Base-by-base conservation (phyloP, 2,888 invertebrate genomes). In the Sesia apiformis region DNA sequence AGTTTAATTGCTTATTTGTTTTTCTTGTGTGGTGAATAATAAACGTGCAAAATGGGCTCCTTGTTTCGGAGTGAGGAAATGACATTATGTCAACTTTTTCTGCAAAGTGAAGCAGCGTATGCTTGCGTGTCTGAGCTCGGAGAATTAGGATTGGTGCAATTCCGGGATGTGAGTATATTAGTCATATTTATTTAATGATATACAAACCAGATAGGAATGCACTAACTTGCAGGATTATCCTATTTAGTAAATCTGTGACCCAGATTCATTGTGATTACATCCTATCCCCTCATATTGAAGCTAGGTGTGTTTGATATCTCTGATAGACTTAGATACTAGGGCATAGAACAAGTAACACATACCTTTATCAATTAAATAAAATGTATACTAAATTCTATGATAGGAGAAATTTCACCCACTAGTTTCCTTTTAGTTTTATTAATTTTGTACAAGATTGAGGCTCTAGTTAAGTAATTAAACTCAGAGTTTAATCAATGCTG, bases 81-180 rank as follows among this genome's bases (percentile, higher is more conserved):
- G 98, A 96, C 97, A 76, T 92, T 98, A 84, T 98, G 98, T 92
- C 99, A 99, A 89, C 94, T 99, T 72, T 99, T 98, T 88, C 91
- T 99, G 64, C 99, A 99, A 86, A 97, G 98, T 87, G 99, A 99
- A 91, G 98, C 98, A 56, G 98, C 99, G 23, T 99, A 99, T 90
- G 96, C 97, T 60, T 98, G 98, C 91, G 97, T 99, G 64, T 98
- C 98, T 41, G 98, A 99, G 84, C 92, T 99, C 53, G 99, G 99
- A 58, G 99, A 99, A 90, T 91, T 99, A 63, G 99, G 98, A 55
- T 91, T 99, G 60, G 98, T 98, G 52, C 98, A 99, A 90, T 99
- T 99, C 86, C 93, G 98, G 81, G 98, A 98, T 84, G 95, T 96
- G 85, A 93, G 94, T 93, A 76, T 58, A 58, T 58, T 53, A 56